Percentiles rank a stretch among this genome's conserved stretches.
These are phyloP conservation scores for Sthenelais limicola DNA, from an alignment of 2,888 invertebrate species.

Conservation along the genomic window DNA sequence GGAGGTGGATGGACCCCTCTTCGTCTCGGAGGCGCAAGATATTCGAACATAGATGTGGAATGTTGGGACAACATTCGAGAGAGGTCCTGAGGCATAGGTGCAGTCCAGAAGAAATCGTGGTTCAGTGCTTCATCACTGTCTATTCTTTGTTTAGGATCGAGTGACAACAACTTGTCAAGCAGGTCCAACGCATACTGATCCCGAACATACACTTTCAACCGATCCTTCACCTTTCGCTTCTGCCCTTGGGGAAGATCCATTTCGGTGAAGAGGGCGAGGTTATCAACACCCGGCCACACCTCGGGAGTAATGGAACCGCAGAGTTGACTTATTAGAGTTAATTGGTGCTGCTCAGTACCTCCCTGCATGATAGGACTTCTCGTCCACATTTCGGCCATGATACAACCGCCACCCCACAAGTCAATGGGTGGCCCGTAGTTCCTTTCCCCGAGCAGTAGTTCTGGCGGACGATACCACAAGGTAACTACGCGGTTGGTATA, in stretches of 20 bases:
- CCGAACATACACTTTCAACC: slow-evolving; percentile 88
- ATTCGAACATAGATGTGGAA: slow-evolving; percentile 95
- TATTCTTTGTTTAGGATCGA: slow-evolving; percentile 90
- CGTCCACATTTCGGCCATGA: slow-evolving; percentile 99
- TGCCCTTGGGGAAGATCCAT: slow-evolving; percentile 68
- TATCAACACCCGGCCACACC: slow-evolving; percentile 81
- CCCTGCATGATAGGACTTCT: slow-evolving; percentile 81
- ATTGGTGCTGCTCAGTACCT: slow-evolving; percentile 95
- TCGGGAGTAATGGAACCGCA: slow-evolving; percentile 96
- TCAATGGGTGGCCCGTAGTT: slow-evolving; percentile 98
- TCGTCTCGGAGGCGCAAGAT: slow-evolving; percentile 84
- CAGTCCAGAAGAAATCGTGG: slow-evolving; percentile 99
- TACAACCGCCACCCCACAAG: slow-evolving; percentile 93
- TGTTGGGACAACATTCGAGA: slow-evolving; percentile 91
- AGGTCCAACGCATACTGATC: slow-evolving; percentile 94
- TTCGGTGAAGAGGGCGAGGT: slow-evolving; percentile 83
- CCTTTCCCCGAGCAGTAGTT: slow-evolving; percentile 76
- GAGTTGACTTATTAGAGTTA: slow-evolving; percentile 93
- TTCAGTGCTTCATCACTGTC: slow-evolving; percentile 95
- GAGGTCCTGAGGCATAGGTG: slow-evolving; percentile 86
- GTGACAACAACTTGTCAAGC: slow-evolving; percentile 89
- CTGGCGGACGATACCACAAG: slow-evolving; percentile 87
- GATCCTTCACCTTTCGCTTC: slow-evolving; percentile 69
- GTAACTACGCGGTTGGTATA: slow-evolving; percentile 99
- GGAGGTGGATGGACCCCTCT: slow-evolving; percentile 73